A percentile compares a stretch with the other conserved stretches of the same genome.
Conservation (phyloP, 2,113 vertebrate genomes). For the Saimiri boliviensis region DNA sequence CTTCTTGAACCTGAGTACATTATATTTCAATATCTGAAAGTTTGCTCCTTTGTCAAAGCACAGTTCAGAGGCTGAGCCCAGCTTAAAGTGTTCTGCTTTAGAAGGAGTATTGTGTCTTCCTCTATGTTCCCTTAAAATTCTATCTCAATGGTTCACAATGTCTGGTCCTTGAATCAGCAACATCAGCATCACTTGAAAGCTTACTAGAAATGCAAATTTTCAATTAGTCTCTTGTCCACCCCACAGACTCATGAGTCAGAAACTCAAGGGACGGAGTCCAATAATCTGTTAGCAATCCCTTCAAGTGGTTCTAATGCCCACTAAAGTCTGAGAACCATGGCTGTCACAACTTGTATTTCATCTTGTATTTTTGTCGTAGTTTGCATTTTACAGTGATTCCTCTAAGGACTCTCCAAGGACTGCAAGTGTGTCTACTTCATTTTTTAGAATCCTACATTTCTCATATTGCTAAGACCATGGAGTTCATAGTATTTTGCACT, state of each 20-base stretch:
- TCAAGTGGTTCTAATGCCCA: background rate
- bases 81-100: background rate
- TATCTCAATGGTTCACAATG: background rate
- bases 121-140: background rate
- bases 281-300: background rate
- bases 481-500: background rate
- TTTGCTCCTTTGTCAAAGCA: background rate
- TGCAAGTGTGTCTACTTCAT: background rate
- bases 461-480: background rate
- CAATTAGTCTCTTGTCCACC: background rate
- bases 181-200: background rate
- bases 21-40: background rate
- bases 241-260: background rate
- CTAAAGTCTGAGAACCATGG: background rate
- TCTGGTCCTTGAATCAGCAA: background rate
- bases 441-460: background rate
- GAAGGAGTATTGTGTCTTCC: background rate
- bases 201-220: background rate
- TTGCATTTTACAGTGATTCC: background rate
- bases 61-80: background rate
- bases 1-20: background rate
- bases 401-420: background rate
- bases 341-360: background rate
- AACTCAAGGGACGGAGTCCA: background rate
- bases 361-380: background rate